Percentiles rank a stretch among this genome's conserved stretches.
Conservation (phyloP, 30 jellyfish, hydroid and myxozoan genomes). For the Catostylus mosaicus region DNA sequence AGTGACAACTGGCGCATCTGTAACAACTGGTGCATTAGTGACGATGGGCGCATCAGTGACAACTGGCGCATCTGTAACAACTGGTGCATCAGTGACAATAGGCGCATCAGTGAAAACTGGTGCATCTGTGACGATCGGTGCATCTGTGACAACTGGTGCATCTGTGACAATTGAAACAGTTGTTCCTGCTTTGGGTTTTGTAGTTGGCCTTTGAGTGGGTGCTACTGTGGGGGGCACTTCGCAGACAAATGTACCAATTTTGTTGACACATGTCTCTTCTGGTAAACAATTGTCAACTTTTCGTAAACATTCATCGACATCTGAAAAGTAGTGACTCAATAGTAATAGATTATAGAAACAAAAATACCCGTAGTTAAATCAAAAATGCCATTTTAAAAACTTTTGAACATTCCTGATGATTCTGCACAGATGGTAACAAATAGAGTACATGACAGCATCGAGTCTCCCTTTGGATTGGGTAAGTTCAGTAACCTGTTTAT, state of each 20-base stretch:
- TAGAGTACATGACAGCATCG: too few relatives aligned
- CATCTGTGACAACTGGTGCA: conserved; percentile 14
- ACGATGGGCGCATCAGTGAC: conserved; percentile 5
- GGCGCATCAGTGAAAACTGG: conserved; percentile 4
- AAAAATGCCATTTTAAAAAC: too few relatives aligned
- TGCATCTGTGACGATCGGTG: neutral
- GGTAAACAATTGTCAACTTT: conserved; percentile 16
- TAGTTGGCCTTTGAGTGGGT: neutral
- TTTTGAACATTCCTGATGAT: too few relatives aligned
- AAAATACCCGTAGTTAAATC: too few relatives aligned
- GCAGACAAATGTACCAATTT: conserved; percentile 36
- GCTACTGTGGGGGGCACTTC: conserved; percentile 11
- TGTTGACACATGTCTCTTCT: conserved; percentile 13
- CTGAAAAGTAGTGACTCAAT: too few relatives aligned
- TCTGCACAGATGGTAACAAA: too few relatives aligned
- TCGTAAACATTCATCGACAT: conserved; percentile 64
- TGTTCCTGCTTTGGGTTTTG: neutral
- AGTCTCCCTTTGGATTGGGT: too few relatives aligned
- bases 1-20: conserved; percentile 4
- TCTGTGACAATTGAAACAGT: conserved; percentile 14
- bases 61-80: conserved; percentile 3
- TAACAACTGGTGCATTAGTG: conserved; percentile 4
- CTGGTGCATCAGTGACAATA: conserved; percentile 11
- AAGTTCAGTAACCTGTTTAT: too few relatives aligned
- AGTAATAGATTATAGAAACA: too few relatives aligned